Evolutionary conservation across 2,888 invertebrate species (phyloP).

Genomic region (Agrilus biguttatus): DNA sequence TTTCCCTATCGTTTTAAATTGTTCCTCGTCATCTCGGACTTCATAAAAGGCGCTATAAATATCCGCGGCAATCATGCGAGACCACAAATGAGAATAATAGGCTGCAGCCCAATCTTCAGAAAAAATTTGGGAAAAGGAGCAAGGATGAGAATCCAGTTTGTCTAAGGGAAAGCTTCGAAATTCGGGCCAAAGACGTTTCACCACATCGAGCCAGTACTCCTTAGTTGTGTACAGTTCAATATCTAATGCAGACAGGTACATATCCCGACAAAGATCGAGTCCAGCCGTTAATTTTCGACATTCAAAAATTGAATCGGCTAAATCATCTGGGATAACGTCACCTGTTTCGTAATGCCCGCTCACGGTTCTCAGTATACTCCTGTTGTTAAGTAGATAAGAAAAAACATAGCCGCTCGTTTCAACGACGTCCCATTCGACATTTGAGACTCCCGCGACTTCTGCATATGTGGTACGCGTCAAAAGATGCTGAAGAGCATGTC

Average conservation of each 20-base stretch:
- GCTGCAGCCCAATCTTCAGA: conserved; percentile 74
- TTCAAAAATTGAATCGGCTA: conserved; percentile 46
- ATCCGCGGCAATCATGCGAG: conserved; percentile 82
- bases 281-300: conserved; percentile 63
- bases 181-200: conserved; percentile 63
- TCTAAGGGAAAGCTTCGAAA: conserved; percentile 64
- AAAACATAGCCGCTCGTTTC: conserved; percentile 73
- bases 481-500: conserved; percentile 73
- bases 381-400: conserved; percentile 63
- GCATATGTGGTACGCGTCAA: conserved; percentile 68
- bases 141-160: conserved; percentile 70
- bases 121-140: conserved; percentile 73
- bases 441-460: conserved; percentile 72
- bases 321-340: conserved; percentile 51
- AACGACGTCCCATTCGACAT: conserved; percentile 89
- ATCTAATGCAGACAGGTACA: conserved; percentile 73
- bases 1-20: conserved; percentile 44
- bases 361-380: conserved; percentile 38
- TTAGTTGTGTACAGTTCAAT: conserved; percentile 62
- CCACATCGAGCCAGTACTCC: conserved; percentile 72
- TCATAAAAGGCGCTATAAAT: conserved; percentile 75
- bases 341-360: conserved; percentile 63
- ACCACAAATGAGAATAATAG: conserved; percentile 76
- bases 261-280: conserved; percentile 61
- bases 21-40: conserved; percentile 37